Base-by-base conservation (phyloP, 2,888 invertebrate species). In the Podotricha telesiphe region DNA sequence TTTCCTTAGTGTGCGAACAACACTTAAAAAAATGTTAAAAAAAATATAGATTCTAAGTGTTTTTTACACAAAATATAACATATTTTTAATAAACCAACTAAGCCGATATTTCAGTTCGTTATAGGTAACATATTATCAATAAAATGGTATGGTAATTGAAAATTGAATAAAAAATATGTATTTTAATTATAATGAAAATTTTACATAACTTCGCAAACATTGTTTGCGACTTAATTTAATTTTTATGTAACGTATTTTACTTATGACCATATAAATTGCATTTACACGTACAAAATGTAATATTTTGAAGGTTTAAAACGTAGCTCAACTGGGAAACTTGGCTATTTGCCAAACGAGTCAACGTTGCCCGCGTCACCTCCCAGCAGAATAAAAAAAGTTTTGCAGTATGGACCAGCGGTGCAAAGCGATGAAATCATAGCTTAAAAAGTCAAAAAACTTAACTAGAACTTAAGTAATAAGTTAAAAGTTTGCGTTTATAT, bases 291-390 rank as follows among this genome's bases (percentile, higher is more conserved):
- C 50, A 62, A 62, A 62, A 34, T 62, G 62, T 50, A 62, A 62
- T 62, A 62, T 62, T 62, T 62, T 62, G 62, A 50, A 62, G 62
- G 62, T 42, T 67, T 67, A 61, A 62, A 67, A 67, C 67, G 62
- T 47, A 51, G 67, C 62, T 68, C 66, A 66, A 63, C 58, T 63
- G 56, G 53, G 13, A 53, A 67, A 53, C 51, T 62, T 68, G 71
- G 71, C 51, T 22, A 63, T 56, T 58, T 51, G 71, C 71, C 71
- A 71, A 62, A 66, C 56, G 63, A 63, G 65, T 65, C 65, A 56
- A 63, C 51, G 63, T 58, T 51, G 63, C 65, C 62, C 62, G 51
- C 51, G 71, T 71, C 68, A 68, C 68, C 68, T 66, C 51, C 65
- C 61, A 56, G 55, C 67, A 70, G 63, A 47, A 34, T 50, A 66